phyloP scores from a whole-genome alignment of 30 jellyfish, hydroid and myxozoan genomes.

The Hydractinia symbiolongicarpus region DNA sequence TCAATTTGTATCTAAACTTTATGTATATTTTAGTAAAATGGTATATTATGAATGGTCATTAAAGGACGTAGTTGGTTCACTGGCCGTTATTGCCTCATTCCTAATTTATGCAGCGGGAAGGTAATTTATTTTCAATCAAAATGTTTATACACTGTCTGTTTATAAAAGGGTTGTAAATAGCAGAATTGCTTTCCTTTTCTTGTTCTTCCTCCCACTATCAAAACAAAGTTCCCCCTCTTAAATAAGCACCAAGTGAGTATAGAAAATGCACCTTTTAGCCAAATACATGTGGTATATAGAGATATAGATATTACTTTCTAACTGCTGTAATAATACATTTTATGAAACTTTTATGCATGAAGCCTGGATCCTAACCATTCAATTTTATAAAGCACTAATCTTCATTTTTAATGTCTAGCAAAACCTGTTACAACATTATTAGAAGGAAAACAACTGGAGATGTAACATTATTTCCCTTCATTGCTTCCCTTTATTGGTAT shows the following conservation, averaged over 20 bases:
- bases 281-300: no score
- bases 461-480: conserved; percentile 20
- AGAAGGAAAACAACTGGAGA: conserved; percentile 25
- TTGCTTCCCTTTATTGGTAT: conserved; percentile 24
- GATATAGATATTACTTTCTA: no score
- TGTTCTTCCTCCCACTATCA: no score
- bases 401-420: not conserved
- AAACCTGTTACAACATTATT: conserved; percentile 10
- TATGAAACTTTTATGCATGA: no score
- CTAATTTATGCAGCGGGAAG: conserved; percentile 16
- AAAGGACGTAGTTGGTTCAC: not conserved
- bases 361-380: no score
- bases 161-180: not conserved
- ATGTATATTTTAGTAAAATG: no score
- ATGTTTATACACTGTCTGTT: not conserved
- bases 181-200: not conserved
- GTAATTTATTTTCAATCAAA: conserved; percentile 4
- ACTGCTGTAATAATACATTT: no score
- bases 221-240: no score
- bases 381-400: no score
- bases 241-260: no score
- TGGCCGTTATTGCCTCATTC: conserved; percentile 20
- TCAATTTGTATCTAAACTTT: no score
- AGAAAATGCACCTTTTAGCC: no score
- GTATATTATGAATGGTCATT: not conserved